Conservation (phyloP, 2,113 vertebrate genomes). For the Columba janthina region DNA sequence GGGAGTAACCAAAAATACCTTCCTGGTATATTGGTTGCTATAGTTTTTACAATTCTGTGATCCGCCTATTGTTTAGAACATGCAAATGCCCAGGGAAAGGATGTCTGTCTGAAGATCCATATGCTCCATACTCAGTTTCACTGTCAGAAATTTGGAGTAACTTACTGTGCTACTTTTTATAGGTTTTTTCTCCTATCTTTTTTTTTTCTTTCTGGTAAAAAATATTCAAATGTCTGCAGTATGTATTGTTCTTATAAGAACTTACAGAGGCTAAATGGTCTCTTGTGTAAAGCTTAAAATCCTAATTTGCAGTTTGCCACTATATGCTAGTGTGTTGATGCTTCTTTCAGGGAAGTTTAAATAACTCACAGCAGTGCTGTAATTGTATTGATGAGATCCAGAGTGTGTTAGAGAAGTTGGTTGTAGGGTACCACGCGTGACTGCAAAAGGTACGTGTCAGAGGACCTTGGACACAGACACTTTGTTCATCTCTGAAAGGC, state of each 20-base stretch:
- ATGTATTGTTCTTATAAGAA: constrained; percentile 44
- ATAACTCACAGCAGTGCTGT: background rate
- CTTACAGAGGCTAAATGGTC: constrained; percentile 27
- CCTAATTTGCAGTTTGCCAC: constrained; percentile 46
- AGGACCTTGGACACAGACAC: background rate
- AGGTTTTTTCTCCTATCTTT: background rate
- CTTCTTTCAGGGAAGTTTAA: constrained; percentile 27
- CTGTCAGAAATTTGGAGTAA: background rate
- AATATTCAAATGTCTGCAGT: constrained; percentile 2
- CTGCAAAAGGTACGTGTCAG: background rate
- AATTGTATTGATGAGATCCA: background rate
- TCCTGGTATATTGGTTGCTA: background rate
- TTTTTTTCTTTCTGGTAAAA: background rate
- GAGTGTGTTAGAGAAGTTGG: background rate
- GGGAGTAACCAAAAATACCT: constrained; percentile 21
- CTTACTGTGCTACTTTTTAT: background rate
- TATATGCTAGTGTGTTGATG: background rate
- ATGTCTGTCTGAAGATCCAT: background rate
- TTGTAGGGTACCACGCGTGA: background rate
- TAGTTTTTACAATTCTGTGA: background rate
- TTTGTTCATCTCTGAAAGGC: background rate
- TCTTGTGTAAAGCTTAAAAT: constrained; percentile 46
- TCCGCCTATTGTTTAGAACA: background rate
- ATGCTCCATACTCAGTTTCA: constrained; percentile 26
- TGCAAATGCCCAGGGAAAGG: background rate